Percentiles rank a stretch among this genome's conserved stretches.
phyloP scores from a whole-genome alignment of 2,888 invertebrate species.

The Drosophila prostipennis region DNA sequence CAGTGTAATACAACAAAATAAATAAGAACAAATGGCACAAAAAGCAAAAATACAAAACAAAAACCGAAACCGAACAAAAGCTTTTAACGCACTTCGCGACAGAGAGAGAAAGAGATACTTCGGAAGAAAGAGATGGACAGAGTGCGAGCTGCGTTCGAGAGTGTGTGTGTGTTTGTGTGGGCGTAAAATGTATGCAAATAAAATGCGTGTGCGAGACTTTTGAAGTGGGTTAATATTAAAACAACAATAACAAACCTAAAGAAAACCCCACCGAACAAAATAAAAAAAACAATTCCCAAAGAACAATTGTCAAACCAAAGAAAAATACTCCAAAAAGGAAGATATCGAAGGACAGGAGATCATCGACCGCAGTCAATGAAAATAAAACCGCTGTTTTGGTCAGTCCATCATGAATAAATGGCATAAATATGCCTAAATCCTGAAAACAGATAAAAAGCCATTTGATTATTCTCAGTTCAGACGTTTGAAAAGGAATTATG shows the following conservation, averaged over 20 bases:
- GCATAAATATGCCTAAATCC: constrained; percentile 19
- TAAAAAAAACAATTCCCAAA: constrained; percentile 40
- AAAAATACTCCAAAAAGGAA: constrained; percentile 62
- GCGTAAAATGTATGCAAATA: constrained; percentile 75
- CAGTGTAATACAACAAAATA: constrained; percentile 48
- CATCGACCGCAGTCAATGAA: constrained; percentile 21
- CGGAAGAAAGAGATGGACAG: constrained; percentile 24
- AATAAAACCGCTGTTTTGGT: constrained; percentile 25
- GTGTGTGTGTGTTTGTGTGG: constrained; percentile 25
- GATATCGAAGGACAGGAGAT: constrained; percentile 65
- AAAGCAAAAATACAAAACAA: constrained; percentile 33
- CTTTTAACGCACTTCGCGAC: constrained; percentile 64
- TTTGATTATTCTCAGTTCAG: not conserved
- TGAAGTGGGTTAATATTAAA: constrained; percentile 78
- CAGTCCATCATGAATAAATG: constrained; percentile 33
- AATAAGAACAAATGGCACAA: constrained; percentile 68
- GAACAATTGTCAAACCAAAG: constrained; percentile 41
- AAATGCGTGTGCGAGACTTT: constrained; percentile 72
- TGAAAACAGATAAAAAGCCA: constrained; percentile 6
- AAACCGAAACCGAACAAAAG: constrained; percentile 59
- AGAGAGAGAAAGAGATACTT: constrained; percentile 11
- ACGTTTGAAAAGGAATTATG: constrained; percentile 27
- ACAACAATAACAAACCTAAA: constrained; percentile 46
- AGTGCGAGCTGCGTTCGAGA: constrained; percentile 11
- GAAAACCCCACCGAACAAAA: constrained; percentile 13